A percentile compares a stretch with the other conserved stretches of the same genome.
Evolutionary conservation across 1,140 invertebrate genomes (phyloP).

Genomic region (Apis cerana): DNA sequence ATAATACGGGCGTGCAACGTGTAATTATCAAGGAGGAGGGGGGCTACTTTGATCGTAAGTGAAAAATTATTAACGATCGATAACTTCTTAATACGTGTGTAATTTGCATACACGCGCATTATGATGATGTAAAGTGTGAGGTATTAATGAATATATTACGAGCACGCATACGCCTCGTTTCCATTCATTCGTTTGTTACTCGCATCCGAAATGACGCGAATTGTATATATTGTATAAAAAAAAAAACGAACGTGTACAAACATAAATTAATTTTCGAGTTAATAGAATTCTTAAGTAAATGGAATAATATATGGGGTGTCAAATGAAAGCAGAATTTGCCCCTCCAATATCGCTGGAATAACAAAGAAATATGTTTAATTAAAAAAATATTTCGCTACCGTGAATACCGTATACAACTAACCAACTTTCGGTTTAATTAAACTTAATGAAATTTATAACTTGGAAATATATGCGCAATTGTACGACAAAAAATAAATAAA

Average conservation of each 20-base stretch:
- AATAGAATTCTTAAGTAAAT: not conserved
- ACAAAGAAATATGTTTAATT: not conserved
- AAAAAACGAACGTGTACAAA: not conserved
- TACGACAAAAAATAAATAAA: not conserved
- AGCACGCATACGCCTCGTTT: not conserved
- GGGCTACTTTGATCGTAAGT: not conserved
- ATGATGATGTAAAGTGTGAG: not conserved
- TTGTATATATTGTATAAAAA: too few species aligned
- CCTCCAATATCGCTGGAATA: not conserved
- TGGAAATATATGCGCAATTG: too few species aligned
- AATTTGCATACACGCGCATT: not conserved
- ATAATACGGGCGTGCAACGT: not conserved
- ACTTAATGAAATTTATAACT: not conserved
- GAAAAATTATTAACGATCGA: slow-evolving; percentile 25
- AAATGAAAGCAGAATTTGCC: too few species aligned
- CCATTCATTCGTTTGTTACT: not conserved
- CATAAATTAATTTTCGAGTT: not conserved
- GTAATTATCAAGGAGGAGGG: not conserved
- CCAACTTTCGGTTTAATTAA: not conserved
- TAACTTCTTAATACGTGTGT: not conserved
- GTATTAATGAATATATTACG: not conserved
- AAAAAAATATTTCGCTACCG: not conserved
- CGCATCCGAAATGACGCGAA: not conserved
- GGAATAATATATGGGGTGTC: too few species aligned
- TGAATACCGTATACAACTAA: not conserved